Evolutionary conservation across 2,888 invertebrate genomes (phyloP), one percentile per base, ranked within the genome.

Genomic region (Furcula furcula): DNA sequence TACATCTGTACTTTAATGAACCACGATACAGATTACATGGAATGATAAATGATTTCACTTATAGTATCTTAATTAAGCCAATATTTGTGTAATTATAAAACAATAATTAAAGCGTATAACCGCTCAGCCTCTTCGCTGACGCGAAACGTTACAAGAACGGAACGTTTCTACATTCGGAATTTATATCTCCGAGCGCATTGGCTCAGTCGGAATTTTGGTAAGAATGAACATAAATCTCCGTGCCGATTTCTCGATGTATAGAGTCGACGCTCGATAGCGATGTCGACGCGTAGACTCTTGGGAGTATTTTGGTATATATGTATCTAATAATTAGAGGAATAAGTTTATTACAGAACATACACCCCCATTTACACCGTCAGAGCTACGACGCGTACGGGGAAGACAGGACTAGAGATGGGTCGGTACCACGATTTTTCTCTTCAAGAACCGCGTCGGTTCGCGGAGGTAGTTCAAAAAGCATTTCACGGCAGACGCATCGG

Each of bases 401-500:
- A 81, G 79, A 79, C 78, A 62, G 67, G 80, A 81, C 81, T 81
- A 79, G 80, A 79, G 80, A 77, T 68, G 67, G 68, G 57, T 67
- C 55, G 46, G 59, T 55, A 61, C 20, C 27, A 15, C 21, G 20
- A n/a, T n/a, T n/a, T n/a, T n/a, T n/a, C n/a, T n/a, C n/a, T n/a
- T n/a, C n/a, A n/a, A n/a, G n/a, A n/a, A n/a, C n/a, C n/a, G n/a
- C n/a, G n/a, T n/a, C n/a, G n/a, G n/a, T n/a, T n/a, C n/a, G n/a
- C n/a, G n/a, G n/a, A n/a, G n/a, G n/a, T n/a, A n/a, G n/a, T n/a
- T n/a, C n/a, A n/a, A n/a, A n/a, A n/a, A n/a, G n/a, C n/a, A n/a
- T n/a, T n/a, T n/a, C n/a, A n/a, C n/a, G n/a, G n/a, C n/a, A n/a
- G n/a, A n/a, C n/a, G n/a, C n/a, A n/a, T n/a, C n/a, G n/a, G n/a